These are phyloP conservation scores for Otolemur garnettii DNA, from an alignment of 2,113 vertebrate genomes.

Conservation along the genomic window DNA sequence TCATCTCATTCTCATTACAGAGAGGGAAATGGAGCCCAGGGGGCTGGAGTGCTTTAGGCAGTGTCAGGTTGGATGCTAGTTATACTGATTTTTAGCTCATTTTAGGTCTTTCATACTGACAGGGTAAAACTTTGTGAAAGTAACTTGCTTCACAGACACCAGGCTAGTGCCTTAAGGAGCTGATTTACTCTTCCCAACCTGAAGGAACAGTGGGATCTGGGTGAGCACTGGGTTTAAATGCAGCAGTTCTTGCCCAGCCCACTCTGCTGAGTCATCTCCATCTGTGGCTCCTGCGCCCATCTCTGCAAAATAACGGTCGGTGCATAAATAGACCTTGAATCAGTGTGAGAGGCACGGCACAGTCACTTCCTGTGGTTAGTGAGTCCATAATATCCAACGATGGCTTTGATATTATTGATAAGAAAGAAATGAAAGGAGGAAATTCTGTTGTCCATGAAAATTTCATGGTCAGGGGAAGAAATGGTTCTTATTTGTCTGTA, in stretches of 20 bases:
- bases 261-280: constrained; percentile 48
- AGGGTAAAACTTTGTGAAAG: not conserved
- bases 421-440: constrained; percentile 17
- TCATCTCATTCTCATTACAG: not conserved
- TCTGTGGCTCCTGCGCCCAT: constrained; percentile 25
- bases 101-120: not conserved
- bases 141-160: not conserved
- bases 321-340: not conserved
- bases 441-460: not conserved
- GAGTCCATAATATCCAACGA: not conserved
- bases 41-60: not conserved
- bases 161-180: not conserved
- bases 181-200: not conserved
- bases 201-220: not conserved
- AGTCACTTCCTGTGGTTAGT: not conserved
- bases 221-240: not conserved
- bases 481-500: not conserved
- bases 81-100: not conserved
- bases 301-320: not conserved
- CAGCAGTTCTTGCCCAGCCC: not conserved
- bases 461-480: not conserved
- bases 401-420: not conserved
- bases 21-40: not conserved
- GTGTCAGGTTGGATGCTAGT: not conserved
- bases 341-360: not conserved